Base-by-base conservation (phyloP, 2,113 vertebrate species). In the Nerophis ophidion region DNA sequence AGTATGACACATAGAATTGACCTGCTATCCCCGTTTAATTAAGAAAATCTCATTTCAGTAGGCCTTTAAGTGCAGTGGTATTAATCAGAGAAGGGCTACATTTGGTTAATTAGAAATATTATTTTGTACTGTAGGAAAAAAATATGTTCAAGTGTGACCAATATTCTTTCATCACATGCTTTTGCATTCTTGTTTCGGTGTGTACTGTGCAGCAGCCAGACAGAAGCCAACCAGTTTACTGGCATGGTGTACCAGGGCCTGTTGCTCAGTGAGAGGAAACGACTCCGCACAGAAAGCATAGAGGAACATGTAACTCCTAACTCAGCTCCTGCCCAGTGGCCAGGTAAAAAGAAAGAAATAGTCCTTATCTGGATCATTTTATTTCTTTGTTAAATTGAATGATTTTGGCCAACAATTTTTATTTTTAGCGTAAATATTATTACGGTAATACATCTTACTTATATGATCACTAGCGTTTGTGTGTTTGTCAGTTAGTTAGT, bases 161-260 rank as follows among this genome's bases (percentile, higher is more conserved):
- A 42, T 10, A 42, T 35, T 8, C 15, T 4, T 14, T 34, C 19
- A 14, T 33, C 8, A 6, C 9, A 7, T n/a, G 10, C 1, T 5
- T 26, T 26, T 40, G 17, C 16, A 42, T 7, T 42, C 35, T 13
- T 17, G 19, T 16, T 16, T 16, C 48, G 33, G n/a, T 66, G 7
- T 46, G 65, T 42, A 26, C 78, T 52, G 72, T 76, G 63, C 76
- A 93, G 92, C 86, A 94, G 89, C 87, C 96, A 97, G 71, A 78
- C 93, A 5, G 96, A 97, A 77, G 88, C 94, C 15, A 98, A 92
- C 88, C 95, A 97, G 88, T 93, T 97, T 70, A 98, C 95, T 34
- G 96, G 95, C 70, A 98, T 98, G 93, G 93, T 96, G 68, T 99
- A 99, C 76, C 96, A 98, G 87, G 96, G 96, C 14, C 90, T 99